These are phyloP conservation scores for Tyria jacobaeae DNA, from an alignment of 2,888 invertebrate genomes.

Conservation along the genomic window DNA sequence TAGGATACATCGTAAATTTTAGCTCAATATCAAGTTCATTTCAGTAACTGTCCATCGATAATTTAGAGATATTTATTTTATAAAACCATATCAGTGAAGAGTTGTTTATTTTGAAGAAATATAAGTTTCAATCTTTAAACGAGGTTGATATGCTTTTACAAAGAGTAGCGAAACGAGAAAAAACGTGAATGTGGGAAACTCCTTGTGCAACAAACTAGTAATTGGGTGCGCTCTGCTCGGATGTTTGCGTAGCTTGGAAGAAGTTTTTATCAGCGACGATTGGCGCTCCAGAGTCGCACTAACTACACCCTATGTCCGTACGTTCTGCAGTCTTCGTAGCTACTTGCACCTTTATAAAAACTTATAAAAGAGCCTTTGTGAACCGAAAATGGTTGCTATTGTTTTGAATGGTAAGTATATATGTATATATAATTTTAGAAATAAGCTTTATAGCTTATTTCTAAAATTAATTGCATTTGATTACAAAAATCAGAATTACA, in stretches of 20 bases:
- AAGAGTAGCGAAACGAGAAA: conserved; percentile 49
- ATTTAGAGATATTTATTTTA: not conserved
- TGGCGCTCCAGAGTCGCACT: conserved; percentile 70
- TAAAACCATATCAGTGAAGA: not conserved
- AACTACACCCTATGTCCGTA: conserved; percentile 60
- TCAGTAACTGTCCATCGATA: not conserved
- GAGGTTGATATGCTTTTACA: conserved; percentile 67
- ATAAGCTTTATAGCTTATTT: too few species aligned
- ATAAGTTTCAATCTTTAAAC: conserved; percentile 57
- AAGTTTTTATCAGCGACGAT: conserved; percentile 79
- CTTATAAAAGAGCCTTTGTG: conserved; percentile 50
- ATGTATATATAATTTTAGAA: too few species aligned
- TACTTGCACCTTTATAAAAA: conserved; percentile 47
- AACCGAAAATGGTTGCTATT: conserved; percentile 19
- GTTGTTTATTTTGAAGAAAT: conserved; percentile 45
- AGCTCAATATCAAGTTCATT: not conserved
- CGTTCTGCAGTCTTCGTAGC: conserved; percentile 32
- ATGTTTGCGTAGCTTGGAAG: conserved; percentile 74
- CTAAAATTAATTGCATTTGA: too few species aligned
- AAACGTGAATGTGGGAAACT: conserved; percentile 66
- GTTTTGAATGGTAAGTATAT: too few species aligned
- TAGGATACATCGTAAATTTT: not conserved
- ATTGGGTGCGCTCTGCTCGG: conserved; percentile 77
- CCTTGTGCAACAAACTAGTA: conserved; percentile 75
- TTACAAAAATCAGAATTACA: too few species aligned